Conservation (phyloP, 1,140 invertebrate genomes). For the Zaprionus africanus region DNA sequence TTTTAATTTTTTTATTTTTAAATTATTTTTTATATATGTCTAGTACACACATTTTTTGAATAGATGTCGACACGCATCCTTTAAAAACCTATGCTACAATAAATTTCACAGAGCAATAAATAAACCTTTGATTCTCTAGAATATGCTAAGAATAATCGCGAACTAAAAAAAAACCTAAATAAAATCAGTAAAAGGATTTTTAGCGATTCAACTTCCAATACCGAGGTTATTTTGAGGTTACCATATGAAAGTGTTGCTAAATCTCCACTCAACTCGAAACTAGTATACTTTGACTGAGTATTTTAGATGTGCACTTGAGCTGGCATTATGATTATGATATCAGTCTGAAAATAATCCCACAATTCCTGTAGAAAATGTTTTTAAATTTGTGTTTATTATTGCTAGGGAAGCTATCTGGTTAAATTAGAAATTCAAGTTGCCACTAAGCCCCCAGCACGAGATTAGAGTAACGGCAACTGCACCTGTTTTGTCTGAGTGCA, state of each 20-base stretch:
- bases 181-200: too few species aligned
- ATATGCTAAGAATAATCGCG: too few species aligned
- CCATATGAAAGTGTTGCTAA: neutral
- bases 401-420: neutral
- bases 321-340: neutral
- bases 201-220: too few species aligned
- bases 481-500: conserved; percentile 5
- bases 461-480: neutral
- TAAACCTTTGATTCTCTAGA: too few species aligned
- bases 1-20: too few species aligned
- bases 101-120: too few species aligned
- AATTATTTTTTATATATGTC: too few species aligned
- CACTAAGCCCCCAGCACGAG: neutral
- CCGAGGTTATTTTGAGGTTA: neutral
- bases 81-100: too few species aligned
- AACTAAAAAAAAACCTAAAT: too few species aligned
- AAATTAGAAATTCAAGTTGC: neutral
- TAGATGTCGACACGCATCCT: too few species aligned
- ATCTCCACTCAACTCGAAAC: neutral
- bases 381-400: neutral
- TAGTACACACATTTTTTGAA: too few species aligned
- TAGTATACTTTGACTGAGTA: neutral
- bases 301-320: neutral
- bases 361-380: neutral
- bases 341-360: neutral